Evolutionary conservation across 2,888 invertebrate species (phyloP), one percentile per base, ranked within the genome.

Genomic region (Diaphora mendica): DNA sequence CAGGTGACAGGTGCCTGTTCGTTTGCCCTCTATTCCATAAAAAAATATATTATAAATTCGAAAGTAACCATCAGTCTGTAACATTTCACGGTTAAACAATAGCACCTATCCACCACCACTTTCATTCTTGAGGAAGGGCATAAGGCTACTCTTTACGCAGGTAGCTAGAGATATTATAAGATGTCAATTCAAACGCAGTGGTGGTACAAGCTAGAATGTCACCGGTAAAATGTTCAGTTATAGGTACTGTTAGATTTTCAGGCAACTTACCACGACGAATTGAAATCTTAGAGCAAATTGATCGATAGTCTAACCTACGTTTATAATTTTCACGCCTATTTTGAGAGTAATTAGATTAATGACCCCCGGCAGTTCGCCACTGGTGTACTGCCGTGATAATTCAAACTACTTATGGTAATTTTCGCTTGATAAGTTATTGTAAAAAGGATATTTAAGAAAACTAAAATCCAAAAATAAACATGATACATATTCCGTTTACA

Each of bases 201-300:
- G 7, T 39, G n/a, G 13, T 42, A 11, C 15, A 17, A 30, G 30
- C 30, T 62, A 62, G 66, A 67, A 30, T 67, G 44, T 44, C 44
- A 9, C 26, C 66, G n/a, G 8, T 26, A 67, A 67, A 62, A 30
- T 67, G 66, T 67, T 1, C 66, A 26, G 66, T 67, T 67, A 67
- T 17, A 67, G 4, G 44, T 67, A 67, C 66, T 67, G 66, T 67
- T 67, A 67, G 44, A 8, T 44, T 7, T 62, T 30, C 30, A 62
- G 62, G 30, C 17, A 62, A 62, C 30, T 26, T 30, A 62, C 62
- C 62, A 44, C 42, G 11, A 65, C 26, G 26, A 5, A 42, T 42
- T 39, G n/a, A 39, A 3, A 39, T 42, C 42, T 26, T 26, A 20
- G 44, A 67, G 26, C 26, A 67, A 67, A 13, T 65, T 65, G 35